Conservation (phyloP, 2,888 invertebrate genomes). For the Protodeltote pygarga region DNA sequence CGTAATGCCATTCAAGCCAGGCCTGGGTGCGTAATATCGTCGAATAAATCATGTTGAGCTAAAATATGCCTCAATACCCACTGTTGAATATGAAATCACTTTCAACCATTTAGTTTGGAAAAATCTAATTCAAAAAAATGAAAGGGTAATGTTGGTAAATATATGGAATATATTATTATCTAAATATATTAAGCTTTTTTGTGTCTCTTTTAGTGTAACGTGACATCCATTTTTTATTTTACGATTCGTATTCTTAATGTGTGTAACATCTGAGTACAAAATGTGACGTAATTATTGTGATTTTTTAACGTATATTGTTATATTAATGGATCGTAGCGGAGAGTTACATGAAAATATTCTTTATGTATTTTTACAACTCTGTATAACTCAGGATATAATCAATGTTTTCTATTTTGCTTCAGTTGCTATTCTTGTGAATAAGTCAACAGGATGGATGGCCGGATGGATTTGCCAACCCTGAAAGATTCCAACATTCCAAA, state of each 20-base stretch:
- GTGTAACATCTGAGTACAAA: not conserved
- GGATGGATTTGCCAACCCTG: too few relatives aligned
- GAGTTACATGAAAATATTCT: too few relatives aligned
- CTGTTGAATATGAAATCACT: conserved; percentile 78
- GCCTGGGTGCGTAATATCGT: conserved; percentile 81
- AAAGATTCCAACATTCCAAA: too few relatives aligned
- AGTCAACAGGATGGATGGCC: too few relatives aligned
- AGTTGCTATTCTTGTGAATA: too few relatives aligned
- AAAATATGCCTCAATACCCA: conserved; percentile 81
- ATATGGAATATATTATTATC: too few relatives aligned
- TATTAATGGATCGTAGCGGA: too few relatives aligned
- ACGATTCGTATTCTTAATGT: conserved; percentile 1
- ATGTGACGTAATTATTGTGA: not conserved
- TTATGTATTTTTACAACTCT: too few relatives aligned
- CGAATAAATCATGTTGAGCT: conserved; percentile 81
- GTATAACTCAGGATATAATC: too few relatives aligned
- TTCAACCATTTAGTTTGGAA: conserved; percentile 63
- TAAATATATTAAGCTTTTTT: conserved; percentile 12
- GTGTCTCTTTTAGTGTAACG: conserved; percentile 4
- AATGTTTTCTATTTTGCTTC: too few relatives aligned
- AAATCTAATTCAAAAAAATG: conserved; percentile 49
- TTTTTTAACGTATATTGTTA: too few relatives aligned
- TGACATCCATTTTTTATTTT: conserved; percentile 11
- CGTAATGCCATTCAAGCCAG: conserved; percentile 82
- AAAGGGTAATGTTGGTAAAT: conserved; percentile 29